These are phyloP conservation scores for Artemia sp. DNA, from an alignment of 2,888 invertebrate genomes.

Conservation along the genomic window DNA sequence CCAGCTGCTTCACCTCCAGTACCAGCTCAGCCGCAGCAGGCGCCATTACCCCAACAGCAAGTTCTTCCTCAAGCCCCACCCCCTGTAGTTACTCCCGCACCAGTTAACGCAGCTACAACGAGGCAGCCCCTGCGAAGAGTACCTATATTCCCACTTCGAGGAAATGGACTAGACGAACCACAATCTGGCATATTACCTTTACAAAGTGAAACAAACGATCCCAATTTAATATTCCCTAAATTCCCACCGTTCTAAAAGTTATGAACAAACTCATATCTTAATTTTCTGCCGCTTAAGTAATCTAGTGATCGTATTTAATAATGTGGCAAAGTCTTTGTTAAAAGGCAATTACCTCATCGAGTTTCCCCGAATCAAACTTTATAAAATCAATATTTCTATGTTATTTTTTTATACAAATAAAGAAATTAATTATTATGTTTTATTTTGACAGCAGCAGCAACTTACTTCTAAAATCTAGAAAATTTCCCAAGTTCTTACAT, in stretches of 20 bases:
- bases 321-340: too few relatives aligned
- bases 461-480: too few relatives aligned
- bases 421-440: too few relatives aligned
- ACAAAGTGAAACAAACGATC: conserved; percentile 21
- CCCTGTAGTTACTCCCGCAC: background rate
- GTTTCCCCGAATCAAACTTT: too few relatives aligned
- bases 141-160: conserved; percentile 19
- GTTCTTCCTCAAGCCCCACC: background rate
- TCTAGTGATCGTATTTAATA: too few relatives aligned
- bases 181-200: conserved; percentile 21
- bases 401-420: too few relatives aligned
- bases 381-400: too few relatives aligned
- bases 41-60: background rate
- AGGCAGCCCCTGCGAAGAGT: conserved; percentile 20
- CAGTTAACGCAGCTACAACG: conserved; percentile 13
- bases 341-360: too few relatives aligned
- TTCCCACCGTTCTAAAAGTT: conserved; percentile 19
- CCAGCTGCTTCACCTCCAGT: background rate
- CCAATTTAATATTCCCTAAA: conserved; percentile 18
- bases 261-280: too few relatives aligned
- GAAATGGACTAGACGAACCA: conserved; percentile 19
- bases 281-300: too few relatives aligned
- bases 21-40: background rate
- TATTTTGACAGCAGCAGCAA: too few relatives aligned
- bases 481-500: too few relatives aligned